phyloP scores from a whole-genome alignment of 2,113 vertebrate genomes.

The Elephantulus edwardii region DNA sequence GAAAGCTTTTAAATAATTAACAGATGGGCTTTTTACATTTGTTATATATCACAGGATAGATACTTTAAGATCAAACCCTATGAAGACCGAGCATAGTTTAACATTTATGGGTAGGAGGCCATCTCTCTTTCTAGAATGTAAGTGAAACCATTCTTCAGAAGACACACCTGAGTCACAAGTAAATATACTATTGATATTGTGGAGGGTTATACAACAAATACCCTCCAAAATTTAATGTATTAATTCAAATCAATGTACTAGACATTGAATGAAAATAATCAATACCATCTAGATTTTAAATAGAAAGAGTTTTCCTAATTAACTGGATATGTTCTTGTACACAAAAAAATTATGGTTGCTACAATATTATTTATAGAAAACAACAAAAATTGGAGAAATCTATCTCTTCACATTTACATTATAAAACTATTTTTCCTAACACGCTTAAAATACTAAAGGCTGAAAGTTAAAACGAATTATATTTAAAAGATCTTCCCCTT shows the following conservation, averaged over 20 bases:
- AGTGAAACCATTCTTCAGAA: not conserved
- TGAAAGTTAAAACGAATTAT: constrained; percentile 26
- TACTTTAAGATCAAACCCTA: not conserved
- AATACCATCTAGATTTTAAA: constrained; percentile 10
- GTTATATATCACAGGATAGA: not conserved
- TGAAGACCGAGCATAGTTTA: not conserved
- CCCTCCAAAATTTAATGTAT: constrained; percentile 17
- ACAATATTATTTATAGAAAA: not conserved
- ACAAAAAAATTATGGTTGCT: not conserved
- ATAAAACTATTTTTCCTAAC: constrained; percentile 17
- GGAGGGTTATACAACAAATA: not conserved
- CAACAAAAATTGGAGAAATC: constrained; percentile 11
- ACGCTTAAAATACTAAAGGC: not conserved
- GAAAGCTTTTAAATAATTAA: constrained; percentile 74
- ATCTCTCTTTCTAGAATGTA: not conserved
- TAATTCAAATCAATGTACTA: constrained; percentile 13
- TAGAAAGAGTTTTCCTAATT: not conserved
- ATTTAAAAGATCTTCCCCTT: not conserved
- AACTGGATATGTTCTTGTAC: not conserved
- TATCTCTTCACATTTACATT: constrained; percentile 23
- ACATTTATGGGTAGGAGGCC: not conserved
- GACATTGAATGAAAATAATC: not conserved
- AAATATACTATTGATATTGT: not conserved
- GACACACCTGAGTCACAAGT: not conserved
- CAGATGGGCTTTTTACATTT: not conserved